Evolutionary conservation across 2,888 invertebrate species (phyloP).

Genomic region (Zygogramma bicolorata): DNA sequence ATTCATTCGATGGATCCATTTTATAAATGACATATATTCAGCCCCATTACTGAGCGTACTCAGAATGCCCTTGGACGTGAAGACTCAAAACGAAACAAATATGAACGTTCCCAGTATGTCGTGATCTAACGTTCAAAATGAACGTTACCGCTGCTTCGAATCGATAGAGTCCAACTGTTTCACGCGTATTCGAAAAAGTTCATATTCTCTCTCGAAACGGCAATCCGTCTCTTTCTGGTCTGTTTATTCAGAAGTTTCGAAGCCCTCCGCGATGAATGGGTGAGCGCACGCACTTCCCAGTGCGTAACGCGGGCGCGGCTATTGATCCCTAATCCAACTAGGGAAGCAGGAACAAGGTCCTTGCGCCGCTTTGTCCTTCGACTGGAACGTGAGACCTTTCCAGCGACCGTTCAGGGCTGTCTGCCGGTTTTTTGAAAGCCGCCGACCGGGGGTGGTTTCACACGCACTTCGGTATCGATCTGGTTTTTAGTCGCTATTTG

Average conservation of each 20-base stretch:
- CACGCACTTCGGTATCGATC: conserved; percentile 1
- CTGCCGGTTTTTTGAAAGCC: conserved; percentile 9
- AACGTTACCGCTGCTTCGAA: not conserved
- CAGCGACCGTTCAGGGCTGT: conserved; percentile 13
- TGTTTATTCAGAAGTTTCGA: conserved; percentile 26
- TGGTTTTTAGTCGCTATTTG: not conserved
- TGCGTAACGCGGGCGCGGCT: conserved; percentile 34
- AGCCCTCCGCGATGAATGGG: conserved; percentile 22
- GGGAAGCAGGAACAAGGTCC: conserved; percentile 51
- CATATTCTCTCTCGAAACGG: not conserved
- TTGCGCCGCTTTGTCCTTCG: conserved; percentile 43
- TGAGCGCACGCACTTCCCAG: conserved; percentile 31
- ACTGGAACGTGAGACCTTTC: conserved; percentile 21
- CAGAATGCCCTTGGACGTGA: too few relatives aligned
- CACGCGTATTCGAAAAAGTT: not conserved
- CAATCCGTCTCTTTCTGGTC: not conserved
- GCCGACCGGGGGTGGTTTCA: not conserved
- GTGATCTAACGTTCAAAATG: not conserved
- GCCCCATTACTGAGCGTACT: too few relatives aligned
- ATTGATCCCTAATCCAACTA: conserved; percentile 46
- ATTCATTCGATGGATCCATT: too few relatives aligned
- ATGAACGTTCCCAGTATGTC: not conserved
- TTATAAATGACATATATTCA: too few relatives aligned
- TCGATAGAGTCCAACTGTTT: not conserved
- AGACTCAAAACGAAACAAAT: too few relatives aligned